Percentiles rank a stretch among this genome's conserved stretches.
These are phyloP conservation scores for Drosophila borealis DNA, from an alignment of 2,888 invertebrate species.

Conservation along the genomic window DNA sequence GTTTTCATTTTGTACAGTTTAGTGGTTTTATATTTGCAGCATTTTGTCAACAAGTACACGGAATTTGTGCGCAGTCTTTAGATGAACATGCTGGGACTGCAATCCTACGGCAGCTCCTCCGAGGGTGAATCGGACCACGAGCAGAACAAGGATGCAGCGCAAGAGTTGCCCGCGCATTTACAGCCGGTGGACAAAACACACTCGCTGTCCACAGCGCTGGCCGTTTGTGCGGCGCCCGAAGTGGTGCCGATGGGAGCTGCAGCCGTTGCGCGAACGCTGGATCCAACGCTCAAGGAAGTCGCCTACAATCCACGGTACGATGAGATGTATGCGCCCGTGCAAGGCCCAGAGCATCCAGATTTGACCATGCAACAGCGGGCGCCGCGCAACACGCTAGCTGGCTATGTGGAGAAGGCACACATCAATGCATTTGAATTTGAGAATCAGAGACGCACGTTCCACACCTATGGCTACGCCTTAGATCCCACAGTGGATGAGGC, in stretches of 20 bases:
- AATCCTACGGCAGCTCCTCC: constrained; percentile 91
- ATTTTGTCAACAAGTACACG: constrained; percentile 70
- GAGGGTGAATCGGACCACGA: constrained; percentile 87
- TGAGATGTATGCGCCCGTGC: constrained; percentile 95
- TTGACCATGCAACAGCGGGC: constrained; percentile 95
- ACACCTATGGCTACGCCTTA: constrained; percentile 97
- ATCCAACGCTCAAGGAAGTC: constrained; percentile 93
- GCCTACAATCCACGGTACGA: constrained; percentile 97
- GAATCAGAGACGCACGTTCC: constrained; percentile 96
- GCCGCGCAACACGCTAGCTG: constrained; percentile 95
- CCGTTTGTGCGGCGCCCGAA: constrained; percentile 92
- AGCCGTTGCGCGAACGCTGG: constrained; percentile 90
- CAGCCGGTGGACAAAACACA: constrained; percentile 86
- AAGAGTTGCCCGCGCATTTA: constrained; percentile 86
- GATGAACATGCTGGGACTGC: constrained; percentile 89
- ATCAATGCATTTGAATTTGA: constrained; percentile 99
- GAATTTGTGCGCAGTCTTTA: constrained; percentile 59
- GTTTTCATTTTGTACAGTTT: constrained; percentile 69
- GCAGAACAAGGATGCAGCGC: constrained; percentile 32
- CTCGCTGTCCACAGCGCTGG: constrained; percentile 88
- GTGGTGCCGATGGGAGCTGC: constrained; percentile 92
- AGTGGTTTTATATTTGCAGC: constrained; percentile 66
- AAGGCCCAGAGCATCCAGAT: constrained; percentile 97
- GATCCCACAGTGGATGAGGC: constrained; percentile 94
- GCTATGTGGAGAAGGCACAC: constrained; percentile 97